phyloP scores from a whole-genome alignment of 1,140 invertebrate species.

The Ips nitidus region DNA sequence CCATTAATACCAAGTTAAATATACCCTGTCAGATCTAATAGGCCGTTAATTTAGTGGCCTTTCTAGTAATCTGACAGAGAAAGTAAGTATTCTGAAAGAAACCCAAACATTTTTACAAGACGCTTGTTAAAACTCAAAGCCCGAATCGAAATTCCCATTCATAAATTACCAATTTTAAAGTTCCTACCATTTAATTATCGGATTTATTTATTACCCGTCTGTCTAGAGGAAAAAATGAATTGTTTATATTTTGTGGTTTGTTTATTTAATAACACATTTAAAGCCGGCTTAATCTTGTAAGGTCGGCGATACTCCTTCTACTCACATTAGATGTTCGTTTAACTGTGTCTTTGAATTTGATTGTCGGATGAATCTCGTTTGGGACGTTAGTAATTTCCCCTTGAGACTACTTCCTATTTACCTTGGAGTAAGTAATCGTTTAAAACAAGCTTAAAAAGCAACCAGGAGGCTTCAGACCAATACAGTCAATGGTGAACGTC shows the following conservation, averaged over 20 bases:
- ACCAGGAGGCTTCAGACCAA: no score
- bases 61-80: constrained; percentile 25
- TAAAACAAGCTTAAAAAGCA: background rate
- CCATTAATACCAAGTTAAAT: background rate
- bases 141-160: constrained; percentile 22
- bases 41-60: constrained; percentile 27
- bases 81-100: constrained; percentile 16
- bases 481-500: no score
- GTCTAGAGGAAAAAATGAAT: constrained; percentile 18
- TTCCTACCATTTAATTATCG: constrained; percentile 36
- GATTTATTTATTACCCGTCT: constrained; percentile 28
- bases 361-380: constrained; percentile 24
- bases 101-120: constrained; percentile 31
- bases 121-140: constrained; percentile 24
- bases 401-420: background rate
- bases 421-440: background rate
- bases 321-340: constrained; percentile 18
- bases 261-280: constrained; percentile 33
- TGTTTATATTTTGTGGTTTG: constrained; percentile 31
- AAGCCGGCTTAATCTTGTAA: constrained; percentile 22
- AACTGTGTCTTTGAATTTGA: constrained; percentile 29
- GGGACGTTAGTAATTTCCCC: constrained; percentile 9
- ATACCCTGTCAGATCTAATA: constrained; percentile 30
- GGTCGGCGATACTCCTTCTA: constrained; percentile 19
- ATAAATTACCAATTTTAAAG: constrained; percentile 33